These are phyloP conservation scores for Mesorhabditis sp. DNA, from an alignment of 2,888 invertebrate genomes.

Conservation along the genomic window DNA sequence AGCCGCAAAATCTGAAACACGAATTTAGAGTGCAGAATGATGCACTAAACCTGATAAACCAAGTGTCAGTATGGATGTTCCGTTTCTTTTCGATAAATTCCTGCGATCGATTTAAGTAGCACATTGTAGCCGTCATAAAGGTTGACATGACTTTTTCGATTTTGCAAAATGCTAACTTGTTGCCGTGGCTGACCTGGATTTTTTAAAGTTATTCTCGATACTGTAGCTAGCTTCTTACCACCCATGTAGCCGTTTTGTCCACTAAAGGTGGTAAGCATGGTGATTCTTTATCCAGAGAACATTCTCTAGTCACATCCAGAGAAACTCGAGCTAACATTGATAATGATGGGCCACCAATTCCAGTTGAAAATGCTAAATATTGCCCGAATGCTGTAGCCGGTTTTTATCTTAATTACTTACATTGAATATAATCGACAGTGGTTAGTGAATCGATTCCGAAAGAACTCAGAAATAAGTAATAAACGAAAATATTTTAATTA, in stretches of 20 bases:
- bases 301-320: not conserved
- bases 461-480: too few species aligned
- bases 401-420: too few species aligned
- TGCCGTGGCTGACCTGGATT: not conserved
- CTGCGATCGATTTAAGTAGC: constrained; percentile 3
- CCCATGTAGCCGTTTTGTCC: not conserved
- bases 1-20: constrained; percentile 1
- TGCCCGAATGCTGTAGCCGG: too few species aligned
- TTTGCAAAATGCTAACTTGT: not conserved
- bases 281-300: not conserved
- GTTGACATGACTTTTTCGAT: constrained; percentile 4
- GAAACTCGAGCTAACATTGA: not conserved
- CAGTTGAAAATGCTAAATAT: not conserved
- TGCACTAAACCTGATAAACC: constrained; percentile 2
- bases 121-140: not conserved
- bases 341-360: not conserved
- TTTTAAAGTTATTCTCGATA: not conserved
- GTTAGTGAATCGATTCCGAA: too few species aligned
- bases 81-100: not conserved
- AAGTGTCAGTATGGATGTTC: not conserved
- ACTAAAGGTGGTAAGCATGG: not conserved
- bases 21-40: not conserved
- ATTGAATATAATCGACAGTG: too few species aligned
- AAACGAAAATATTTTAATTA: too few species aligned
- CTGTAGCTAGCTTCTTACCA: not conserved